These are phyloP conservation scores for Spinibarbus caldwelli DNA, from an alignment of 2,797 vertebrate species.

Conservation along the genomic window DNA sequence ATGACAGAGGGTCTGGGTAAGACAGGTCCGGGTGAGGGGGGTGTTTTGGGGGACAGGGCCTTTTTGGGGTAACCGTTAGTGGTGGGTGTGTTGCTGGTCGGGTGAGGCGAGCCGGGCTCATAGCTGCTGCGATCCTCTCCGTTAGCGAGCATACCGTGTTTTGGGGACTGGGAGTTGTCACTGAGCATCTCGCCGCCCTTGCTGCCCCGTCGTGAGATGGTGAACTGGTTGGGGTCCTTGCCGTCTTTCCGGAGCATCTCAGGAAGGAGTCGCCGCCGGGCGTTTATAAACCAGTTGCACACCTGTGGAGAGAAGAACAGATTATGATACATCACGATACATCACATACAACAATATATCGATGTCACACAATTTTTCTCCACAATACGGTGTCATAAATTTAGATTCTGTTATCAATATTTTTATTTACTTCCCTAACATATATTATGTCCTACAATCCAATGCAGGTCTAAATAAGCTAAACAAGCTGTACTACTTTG, in stretches of 20 bases:
- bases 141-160: slow-evolving; percentile 75
- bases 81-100: slow-evolving; percentile 60
- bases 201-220: slow-evolving; percentile 93
- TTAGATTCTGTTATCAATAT: not conserved
- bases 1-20: slow-evolving; percentile 84
- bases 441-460: not conserved
- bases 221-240: slow-evolving; percentile 98
- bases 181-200: slow-evolving; percentile 87
- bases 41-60: slow-evolving; percentile 76
- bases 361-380: not conserved
- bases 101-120: slow-evolving; percentile 80
- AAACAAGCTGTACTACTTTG: not conserved
- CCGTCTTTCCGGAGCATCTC: slow-evolving; percentile 98
- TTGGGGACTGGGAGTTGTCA: slow-evolving; percentile 86
- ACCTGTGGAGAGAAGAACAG: slow-evolving; percentile 79
- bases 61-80: slow-evolving; percentile 75
- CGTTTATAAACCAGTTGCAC: slow-evolving; percentile 99
- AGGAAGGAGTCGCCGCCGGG: slow-evolving; percentile 92
- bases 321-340: slow-evolving; percentile 29
- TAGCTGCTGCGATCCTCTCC: slow-evolving; percentile 72
- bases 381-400: too few relatives aligned
- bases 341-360: not conserved
- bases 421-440: not conserved
- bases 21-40: slow-evolving; percentile 72
- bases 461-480: not conserved